A percentile compares a stretch with the other conserved stretches of the same genome.
Evolutionary conservation across 2,888 invertebrate genomes (phyloP).

Genomic region (Melieria omissa): DNA sequence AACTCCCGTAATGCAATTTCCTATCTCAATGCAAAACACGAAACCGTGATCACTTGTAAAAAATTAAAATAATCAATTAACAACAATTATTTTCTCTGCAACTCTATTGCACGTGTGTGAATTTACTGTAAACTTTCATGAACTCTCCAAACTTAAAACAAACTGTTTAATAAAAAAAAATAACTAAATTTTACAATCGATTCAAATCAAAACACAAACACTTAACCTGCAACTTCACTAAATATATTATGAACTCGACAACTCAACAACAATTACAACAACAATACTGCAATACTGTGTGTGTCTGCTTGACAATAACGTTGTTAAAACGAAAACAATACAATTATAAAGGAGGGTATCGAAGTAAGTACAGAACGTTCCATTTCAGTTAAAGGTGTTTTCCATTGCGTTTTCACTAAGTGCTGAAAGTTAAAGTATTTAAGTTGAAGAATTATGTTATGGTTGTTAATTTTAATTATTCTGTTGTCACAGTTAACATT

Average conservation of each 20-base stretch:
- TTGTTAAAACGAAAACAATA: constrained; percentile 1
- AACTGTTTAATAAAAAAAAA: background rate
- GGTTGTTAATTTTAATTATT: too few species aligned
- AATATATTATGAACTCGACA: constrained; percentile 8
- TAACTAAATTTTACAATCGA: background rate
- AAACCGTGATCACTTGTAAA: background rate
- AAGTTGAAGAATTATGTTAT: too few species aligned
- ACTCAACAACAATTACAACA: constrained; percentile 17
- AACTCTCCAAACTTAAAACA: constrained; percentile 2
- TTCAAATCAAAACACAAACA: background rate
- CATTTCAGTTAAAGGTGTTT: too few species aligned
- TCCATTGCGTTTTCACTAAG: too few species aligned
- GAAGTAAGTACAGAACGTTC: constrained; percentile 25
- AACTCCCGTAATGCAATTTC: constrained; percentile 1
- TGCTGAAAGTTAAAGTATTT: too few species aligned
- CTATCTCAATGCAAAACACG: constrained; percentile 5
- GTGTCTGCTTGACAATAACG: constrained; percentile 5
- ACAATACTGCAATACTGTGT: constrained; percentile 15
- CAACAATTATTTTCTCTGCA: background rate
- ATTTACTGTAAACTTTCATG: background rate
- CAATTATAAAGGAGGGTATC: constrained; percentile 30
- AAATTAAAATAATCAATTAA: constrained; percentile 14
- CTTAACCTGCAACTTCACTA: background rate
- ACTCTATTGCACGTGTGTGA: constrained; percentile 7
- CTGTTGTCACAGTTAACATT: too few species aligned